phyloP scores from a whole-genome alignment of 2,797 vertebrate genomes.

The Melopsittacus undulatus region DNA sequence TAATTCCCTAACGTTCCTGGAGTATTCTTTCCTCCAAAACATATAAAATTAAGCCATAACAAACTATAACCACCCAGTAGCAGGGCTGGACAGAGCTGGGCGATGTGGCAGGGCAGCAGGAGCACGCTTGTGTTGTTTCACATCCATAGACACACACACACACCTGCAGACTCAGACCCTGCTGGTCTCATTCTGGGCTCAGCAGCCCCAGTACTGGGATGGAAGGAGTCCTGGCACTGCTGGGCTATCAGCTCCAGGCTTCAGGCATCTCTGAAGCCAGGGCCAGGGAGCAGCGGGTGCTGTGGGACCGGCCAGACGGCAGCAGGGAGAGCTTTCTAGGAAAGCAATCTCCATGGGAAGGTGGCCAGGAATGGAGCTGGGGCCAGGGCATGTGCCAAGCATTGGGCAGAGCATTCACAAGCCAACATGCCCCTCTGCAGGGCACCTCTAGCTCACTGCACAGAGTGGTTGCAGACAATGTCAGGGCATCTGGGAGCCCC shows the following conservation, averaged over 20 bases:
- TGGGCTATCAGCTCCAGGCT: neutral
- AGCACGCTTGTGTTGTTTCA: neutral
- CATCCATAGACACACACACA: neutral
- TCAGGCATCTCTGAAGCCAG: neutral
- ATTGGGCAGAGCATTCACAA: accelerated
- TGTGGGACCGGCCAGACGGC: accelerated
- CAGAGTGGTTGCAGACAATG: accelerated
- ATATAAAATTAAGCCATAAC: neutral
- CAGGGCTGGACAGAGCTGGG: neutral
- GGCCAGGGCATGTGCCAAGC: neutral
- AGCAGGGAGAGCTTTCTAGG: constrained; percentile 7
- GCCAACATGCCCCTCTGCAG: neutral
- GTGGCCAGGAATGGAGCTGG: neutral
- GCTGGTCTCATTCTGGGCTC: neutral
- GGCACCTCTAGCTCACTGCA: neutral
- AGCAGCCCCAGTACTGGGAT: accelerated
- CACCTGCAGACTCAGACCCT: neutral
- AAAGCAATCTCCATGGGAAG: neutral
- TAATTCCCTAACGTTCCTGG: neutral
- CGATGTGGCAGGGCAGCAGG: neutral
- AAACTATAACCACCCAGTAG: neutral
- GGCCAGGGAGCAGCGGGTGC: accelerated
- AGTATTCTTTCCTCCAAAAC: neutral
- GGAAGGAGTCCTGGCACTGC: neutral
- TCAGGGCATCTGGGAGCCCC: neutral